Base-by-base conservation (phyloP, 2,113 vertebrate genomes). In the Sebastes fasciatus region DNA sequence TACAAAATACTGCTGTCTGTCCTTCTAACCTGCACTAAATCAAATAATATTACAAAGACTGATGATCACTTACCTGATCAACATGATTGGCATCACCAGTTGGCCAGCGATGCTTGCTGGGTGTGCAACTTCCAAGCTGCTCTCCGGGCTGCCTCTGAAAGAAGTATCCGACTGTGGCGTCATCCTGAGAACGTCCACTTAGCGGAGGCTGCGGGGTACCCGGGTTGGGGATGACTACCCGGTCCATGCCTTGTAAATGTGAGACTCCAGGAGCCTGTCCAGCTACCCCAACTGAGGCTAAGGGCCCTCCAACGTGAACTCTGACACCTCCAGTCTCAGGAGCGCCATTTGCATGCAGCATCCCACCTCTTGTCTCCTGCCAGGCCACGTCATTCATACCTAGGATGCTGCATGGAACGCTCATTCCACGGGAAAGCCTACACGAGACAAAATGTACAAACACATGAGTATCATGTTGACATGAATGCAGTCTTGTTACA, bases 341-440 rank as follows among this genome's bases (percentile, higher is more conserved):
- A 93, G 90, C 94, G 82, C 90, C 79, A 63, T 88, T 94, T 76
- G 91, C 84, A 83, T 85, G 94, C 95, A 96, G 95, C 94, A 96
- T 94, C 91, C 92, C 90, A 84, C 88, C 95, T 92, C 95, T 92
- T 45, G 93, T 93, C 93, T 96, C 95, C 94, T 96, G 95, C 95
- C 96, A 97, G 91, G 90, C 88, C 94, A 94, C 95, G 94, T 96
- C 96, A 96, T 93, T 96, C 95, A 94, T 95, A 89, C 95, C 94
- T 93, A 95, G 89, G 94, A 96, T 95, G 91, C 95, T 95, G 95
- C 95, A 95, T 82, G 87, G 94, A 94, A 96, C 88, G 88, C 92
- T 96, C 95, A 96, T 94, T 95, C 90, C 94, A 95, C 87, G 74
- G 13, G 89, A 90, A 95, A 95, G 95, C 88, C 94, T 95, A 67